These are phyloP conservation scores for Parotocinclus haroldoi DNA, from an alignment of 2,797 vertebrate species.

Conservation along the genomic window DNA sequence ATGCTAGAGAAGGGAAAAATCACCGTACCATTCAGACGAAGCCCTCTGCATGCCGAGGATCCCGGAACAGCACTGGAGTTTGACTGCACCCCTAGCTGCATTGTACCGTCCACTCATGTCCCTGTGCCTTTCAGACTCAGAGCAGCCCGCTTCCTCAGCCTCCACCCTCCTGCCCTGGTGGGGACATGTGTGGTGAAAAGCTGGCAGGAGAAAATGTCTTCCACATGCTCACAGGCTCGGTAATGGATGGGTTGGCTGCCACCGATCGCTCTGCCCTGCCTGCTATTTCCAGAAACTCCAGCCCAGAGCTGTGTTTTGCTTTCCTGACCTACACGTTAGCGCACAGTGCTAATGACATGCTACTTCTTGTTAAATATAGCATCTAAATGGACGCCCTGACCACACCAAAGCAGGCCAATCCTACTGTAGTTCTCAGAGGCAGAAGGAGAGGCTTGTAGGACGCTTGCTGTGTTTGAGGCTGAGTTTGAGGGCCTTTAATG, in stretches of 20 bases:
- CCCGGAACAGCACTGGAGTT: constrained; percentile 5
- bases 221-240: constrained; percentile 62
- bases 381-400: constrained; percentile 55
- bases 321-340: constrained; percentile 53
- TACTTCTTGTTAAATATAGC: constrained; percentile 51
- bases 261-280: constrained; percentile 46
- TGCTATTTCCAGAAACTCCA: constrained; percentile 67
- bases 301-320: constrained; percentile 68
- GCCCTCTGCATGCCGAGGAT: constrained; percentile 6
- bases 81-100: constrained; percentile 7
- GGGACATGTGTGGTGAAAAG: constrained; percentile 71
- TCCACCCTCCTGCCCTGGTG: constrained; percentile 51
- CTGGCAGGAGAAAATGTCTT: constrained; percentile 64
- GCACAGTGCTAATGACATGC: constrained; percentile 68
- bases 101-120: constrained; percentile 38
- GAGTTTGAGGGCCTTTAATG: background rate
- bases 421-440: background rate
- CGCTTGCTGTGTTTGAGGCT: background rate
- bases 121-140: constrained; percentile 52
- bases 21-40: constrained; percentile 12
- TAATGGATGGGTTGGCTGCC: constrained; percentile 71
- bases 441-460: background rate
- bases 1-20: background rate
- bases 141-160: constrained; percentile 50
- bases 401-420: constrained; percentile 15